Percentiles rank a stretch among this genome's conserved stretches.
Conservation (phyloP, 2,797 vertebrate species). For the Mus caroli region DNA sequence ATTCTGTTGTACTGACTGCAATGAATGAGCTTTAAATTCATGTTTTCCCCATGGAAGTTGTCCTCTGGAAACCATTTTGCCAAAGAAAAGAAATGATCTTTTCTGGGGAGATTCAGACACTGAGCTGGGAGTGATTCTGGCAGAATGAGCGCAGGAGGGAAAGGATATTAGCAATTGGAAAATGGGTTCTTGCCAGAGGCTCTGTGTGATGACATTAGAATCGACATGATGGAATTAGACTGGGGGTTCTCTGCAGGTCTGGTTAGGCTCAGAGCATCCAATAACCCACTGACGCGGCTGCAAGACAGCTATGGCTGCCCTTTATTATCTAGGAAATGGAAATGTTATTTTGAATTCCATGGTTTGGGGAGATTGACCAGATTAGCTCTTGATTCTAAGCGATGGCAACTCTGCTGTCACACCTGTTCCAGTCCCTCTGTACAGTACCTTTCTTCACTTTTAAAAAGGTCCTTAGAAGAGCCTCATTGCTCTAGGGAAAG, state of each 20-base stretch:
- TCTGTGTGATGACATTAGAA: slow-evolving; percentile 73
- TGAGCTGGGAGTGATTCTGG: slow-evolving; percentile 73
- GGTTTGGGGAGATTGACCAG: neutral
- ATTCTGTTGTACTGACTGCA: neutral
- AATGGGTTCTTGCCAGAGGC: slow-evolving; percentile 78
- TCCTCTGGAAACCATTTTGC: slow-evolving; percentile 72
- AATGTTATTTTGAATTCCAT: slow-evolving; percentile 40
- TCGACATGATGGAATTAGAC: slow-evolving; percentile 76
- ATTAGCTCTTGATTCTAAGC: neutral
- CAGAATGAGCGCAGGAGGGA: slow-evolving; percentile 65
- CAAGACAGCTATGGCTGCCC: neutral
- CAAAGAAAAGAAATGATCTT: slow-evolving; percentile 37
- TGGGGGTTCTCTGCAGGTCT: slow-evolving; percentile 67
- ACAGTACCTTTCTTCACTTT: neutral
- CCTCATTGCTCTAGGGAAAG: neutral
- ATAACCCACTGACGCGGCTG: neutral
- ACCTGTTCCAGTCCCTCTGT: accelerated
- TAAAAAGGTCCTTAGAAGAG: neutral
- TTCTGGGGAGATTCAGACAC: slow-evolving; percentile 72
- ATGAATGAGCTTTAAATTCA: slow-evolving; percentile 32
- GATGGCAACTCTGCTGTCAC: accelerated
- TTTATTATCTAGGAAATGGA: slow-evolving; percentile 10
- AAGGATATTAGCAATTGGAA: slow-evolving; percentile 77
- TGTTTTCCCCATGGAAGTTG: neutral
- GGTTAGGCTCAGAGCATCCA: slow-evolving; percentile 75